Percentiles rank a stretch among this genome's conserved stretches.
Evolutionary conservation across 2,888 invertebrate genomes (phyloP).

Genomic region (Amblyteles armatorius): DNA sequence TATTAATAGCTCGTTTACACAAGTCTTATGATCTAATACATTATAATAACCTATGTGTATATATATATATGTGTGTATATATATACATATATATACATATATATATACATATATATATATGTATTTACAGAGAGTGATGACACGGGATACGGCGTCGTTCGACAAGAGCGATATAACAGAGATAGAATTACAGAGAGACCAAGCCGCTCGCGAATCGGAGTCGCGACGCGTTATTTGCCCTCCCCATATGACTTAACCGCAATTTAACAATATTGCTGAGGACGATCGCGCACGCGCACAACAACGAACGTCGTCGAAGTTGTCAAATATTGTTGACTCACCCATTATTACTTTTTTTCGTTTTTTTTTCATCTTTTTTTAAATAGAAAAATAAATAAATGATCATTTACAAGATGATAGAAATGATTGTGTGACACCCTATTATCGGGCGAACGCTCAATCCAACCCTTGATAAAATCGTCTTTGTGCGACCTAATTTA

Average conservation of each 20-base stretch:
- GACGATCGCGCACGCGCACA: conserved; percentile 35
- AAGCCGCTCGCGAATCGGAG: conserved; percentile 41
- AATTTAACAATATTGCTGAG: conserved; percentile 52
- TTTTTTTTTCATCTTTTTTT: conserved; percentile 54
- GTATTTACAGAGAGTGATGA: conserved; percentile 64
- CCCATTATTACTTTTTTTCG: conserved; percentile 5
- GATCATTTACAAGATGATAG: conserved; percentile 81
- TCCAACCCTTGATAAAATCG: conserved; percentile 57
- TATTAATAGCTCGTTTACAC: conserved; percentile 59
- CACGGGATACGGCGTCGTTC: conserved; percentile 60
- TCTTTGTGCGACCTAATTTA: conserved; percentile 58
- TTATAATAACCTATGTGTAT: conserved; percentile 52
- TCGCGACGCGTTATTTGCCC: conserved; percentile 46
- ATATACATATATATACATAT: too few relatives aligned
- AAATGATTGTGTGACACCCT: conserved; percentile 73
- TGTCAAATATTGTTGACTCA: conserved; percentile 34
- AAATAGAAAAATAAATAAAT: conserved; percentile 83
- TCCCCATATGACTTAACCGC: conserved; percentile 50
- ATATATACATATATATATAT: not conserved
- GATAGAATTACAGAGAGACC: conserved; percentile 29
- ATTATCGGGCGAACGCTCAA: conserved; percentile 42
- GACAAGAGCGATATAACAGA: conserved; percentile 53
- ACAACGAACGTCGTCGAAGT: conserved; percentile 37
- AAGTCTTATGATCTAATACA: conserved; percentile 59
- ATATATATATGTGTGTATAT: conserved; percentile 8